Conservation (phyloP, 2,888 invertebrate species). For the Andrena flavipes region DNA sequence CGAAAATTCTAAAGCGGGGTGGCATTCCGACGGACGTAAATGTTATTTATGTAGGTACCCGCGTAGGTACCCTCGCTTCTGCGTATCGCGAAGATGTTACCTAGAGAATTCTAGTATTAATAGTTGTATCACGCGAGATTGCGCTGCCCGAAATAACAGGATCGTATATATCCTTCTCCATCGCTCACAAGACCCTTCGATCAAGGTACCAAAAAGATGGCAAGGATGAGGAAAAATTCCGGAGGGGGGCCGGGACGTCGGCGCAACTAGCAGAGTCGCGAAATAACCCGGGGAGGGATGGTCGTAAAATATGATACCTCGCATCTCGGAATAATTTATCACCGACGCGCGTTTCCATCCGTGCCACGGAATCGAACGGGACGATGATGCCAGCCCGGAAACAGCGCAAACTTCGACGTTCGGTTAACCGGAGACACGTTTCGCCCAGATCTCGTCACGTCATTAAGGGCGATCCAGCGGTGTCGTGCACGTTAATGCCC, state of each 20-base stretch:
- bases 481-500: conserved; percentile 29
- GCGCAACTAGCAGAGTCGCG: neutral
- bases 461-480: conserved; percentile 73
- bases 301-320: conserved; percentile 58
- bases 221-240: neutral
- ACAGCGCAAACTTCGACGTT: conserved; percentile 50
- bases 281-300: conserved; percentile 30
- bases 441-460: conserved; percentile 70
- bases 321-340: conserved; percentile 61
- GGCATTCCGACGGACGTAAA: neutral
- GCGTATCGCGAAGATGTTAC: neutral
- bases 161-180: too few species aligned
- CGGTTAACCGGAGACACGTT: conserved; percentile 71
- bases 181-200: too few species aligned
- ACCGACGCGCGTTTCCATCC: conserved; percentile 51
- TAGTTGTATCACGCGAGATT: too few species aligned
- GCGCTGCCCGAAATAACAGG: too few species aligned
- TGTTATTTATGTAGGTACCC: too few species aligned
- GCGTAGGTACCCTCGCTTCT: neutral
- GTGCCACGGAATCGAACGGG: conserved; percentile 34
- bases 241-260: neutral
- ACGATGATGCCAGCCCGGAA: conserved; percentile 24
- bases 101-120: too few species aligned
- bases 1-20: neutral
- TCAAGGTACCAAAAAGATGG: neutral